phyloP scores from a whole-genome alignment of 2,113 vertebrate species.

The Tetrax tetrax region DNA sequence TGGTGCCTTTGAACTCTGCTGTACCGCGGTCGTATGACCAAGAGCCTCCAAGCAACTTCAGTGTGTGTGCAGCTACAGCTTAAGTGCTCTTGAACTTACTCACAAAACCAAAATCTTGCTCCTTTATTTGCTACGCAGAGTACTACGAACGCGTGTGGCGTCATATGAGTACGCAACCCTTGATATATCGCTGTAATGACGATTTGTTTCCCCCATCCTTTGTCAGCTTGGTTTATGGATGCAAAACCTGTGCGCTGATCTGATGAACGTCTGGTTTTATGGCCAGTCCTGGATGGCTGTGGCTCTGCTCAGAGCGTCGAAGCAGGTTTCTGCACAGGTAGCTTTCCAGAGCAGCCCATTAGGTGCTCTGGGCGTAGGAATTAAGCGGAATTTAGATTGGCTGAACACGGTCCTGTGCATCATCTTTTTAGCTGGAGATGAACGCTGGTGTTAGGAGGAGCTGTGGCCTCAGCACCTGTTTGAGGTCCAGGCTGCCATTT shows the following conservation, averaged over 20 bases:
- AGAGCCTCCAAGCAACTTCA: background rate
- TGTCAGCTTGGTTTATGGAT: background rate
- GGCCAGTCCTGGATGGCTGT: background rate
- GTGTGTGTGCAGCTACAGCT: background rate
- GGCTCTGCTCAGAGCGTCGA: background rate
- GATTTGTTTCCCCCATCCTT: background rate
- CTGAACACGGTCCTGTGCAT: background rate
- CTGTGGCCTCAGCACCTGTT: background rate
- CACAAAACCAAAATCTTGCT: background rate
- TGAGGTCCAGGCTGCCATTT: background rate
- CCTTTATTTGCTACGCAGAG: background rate
- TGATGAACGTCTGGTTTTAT: background rate
- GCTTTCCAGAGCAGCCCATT: background rate
- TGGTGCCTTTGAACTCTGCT: background rate
- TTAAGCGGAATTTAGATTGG: background rate
- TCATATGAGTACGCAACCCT: background rate
- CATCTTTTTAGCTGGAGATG: background rate
- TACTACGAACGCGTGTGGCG: background rate
- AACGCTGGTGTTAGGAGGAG: background rate
- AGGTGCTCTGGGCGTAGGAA: background rate
- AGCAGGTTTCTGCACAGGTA: background rate
- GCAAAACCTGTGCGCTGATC: background rate
- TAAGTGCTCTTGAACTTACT: background rate
- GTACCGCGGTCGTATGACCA: accelerated
- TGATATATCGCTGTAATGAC: background rate